phyloP scores from a whole-genome alignment of 1,140 invertebrate species.

The Kradibia gibbosae region DNA sequence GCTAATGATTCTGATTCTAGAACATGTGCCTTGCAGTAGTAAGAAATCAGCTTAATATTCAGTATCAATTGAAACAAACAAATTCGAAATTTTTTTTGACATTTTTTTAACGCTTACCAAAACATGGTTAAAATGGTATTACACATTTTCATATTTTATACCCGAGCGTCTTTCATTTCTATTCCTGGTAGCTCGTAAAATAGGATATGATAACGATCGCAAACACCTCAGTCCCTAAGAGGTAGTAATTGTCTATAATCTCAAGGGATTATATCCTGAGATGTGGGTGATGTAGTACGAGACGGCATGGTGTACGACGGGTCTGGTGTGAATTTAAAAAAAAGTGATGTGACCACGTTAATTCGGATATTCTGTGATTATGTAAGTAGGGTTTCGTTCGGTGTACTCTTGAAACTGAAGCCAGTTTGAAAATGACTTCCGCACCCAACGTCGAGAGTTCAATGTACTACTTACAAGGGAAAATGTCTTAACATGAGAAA shows the following conservation, averaged over 20 bases:
- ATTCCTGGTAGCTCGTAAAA: neutral
- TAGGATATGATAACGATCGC: conserved; percentile 39
- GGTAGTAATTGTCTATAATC: conserved; percentile 43
- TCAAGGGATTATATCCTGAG: neutral
- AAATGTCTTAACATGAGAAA: neutral
- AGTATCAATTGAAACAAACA: no score
- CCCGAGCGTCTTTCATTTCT: conserved; percentile 4
- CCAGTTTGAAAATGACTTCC: conserved; percentile 61
- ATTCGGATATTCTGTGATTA: conserved; percentile 35
- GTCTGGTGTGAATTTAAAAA: neutral
- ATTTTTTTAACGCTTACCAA: neutral
- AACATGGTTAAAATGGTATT: neutral
- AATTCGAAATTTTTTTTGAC: conserved; percentile 23
- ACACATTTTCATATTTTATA: conserved; percentile 26
- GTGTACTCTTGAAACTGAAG: conserved; percentile 64
- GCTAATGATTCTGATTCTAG: no score
- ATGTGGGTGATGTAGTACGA: neutral
- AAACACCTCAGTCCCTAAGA: no score
- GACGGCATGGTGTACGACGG: neutral
- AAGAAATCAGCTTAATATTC: no score
- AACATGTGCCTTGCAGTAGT: no score
- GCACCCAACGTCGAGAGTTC: conserved; percentile 50
- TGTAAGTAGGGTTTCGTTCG: conserved; percentile 61
- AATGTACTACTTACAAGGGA: conserved; percentile 52
- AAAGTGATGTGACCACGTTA: neutral